These are phyloP conservation scores for Dryococelus australis DNA, from an alignment of 2,888 invertebrate genomes.

Conservation along the genomic window DNA sequence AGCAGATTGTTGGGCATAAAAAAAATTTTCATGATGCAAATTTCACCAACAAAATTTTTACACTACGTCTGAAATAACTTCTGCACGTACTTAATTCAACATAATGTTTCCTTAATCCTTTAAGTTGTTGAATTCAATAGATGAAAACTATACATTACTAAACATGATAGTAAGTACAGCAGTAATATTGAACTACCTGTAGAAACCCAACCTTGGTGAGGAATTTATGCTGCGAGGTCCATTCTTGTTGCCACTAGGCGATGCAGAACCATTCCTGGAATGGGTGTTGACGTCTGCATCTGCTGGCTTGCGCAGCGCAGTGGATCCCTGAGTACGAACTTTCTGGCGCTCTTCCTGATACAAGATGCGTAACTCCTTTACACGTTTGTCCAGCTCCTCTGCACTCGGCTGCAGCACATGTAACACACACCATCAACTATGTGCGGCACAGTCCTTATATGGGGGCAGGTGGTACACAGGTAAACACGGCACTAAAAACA, in stretches of 20 bases:
- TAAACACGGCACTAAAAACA: too few species aligned
- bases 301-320: not conserved
- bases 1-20: too few species aligned
- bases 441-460: too few species aligned
- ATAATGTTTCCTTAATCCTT: too few species aligned
- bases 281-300: slow-evolving; percentile 55
- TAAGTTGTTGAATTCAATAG: too few species aligned
- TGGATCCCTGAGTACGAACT: slow-evolving; percentile 51
- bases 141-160: too few species aligned
- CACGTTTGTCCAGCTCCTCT: slow-evolving; percentile 75
- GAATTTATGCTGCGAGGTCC: slow-evolving; percentile 59
- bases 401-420: slow-evolving; percentile 65
- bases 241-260: slow-evolving; percentile 70
- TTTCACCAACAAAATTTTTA: too few species aligned
- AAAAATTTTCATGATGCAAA: too few species aligned
- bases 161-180: not conserved
- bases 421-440: not conserved
- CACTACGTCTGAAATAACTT: too few species aligned
- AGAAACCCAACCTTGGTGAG: not conserved
- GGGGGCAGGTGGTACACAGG: too few species aligned
- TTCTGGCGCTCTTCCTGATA: slow-evolving; percentile 72
- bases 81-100: too few species aligned
- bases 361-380: slow-evolving; percentile 74
- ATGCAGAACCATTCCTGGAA: slow-evolving; percentile 68
- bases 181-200: not conserved